Evolutionary conservation across 2,797 vertebrate species (phyloP), one percentile per base, ranked within the genome.

Genomic region (Pteropus rufus): DNA sequence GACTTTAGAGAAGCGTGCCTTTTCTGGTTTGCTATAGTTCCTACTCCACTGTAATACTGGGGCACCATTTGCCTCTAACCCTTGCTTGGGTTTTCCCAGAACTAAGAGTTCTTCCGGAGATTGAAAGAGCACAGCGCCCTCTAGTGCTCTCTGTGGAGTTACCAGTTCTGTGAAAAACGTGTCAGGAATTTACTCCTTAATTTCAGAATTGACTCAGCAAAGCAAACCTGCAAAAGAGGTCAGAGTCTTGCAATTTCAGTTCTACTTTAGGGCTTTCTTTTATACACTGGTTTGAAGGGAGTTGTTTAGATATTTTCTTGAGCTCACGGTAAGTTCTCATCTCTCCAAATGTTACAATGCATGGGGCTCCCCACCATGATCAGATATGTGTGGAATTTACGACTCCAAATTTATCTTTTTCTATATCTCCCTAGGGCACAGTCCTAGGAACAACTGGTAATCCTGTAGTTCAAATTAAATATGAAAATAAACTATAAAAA

Each of bases 91-190:
- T 15, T 77, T 39, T 39, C 34, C 41, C 4, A 2, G 19, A 69
- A 41, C n/a, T 19, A 3, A 21, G 58, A 10, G 34, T n/a, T 89
- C 73, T 34, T 77, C 64, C 19, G 15, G 49, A 0, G 19, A 4
- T 9, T 16, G 44, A 75, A 89, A 72, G 89, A 10, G 89, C 56
- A 80, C 46, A 94, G 91, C 64, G 73, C 96, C 89, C 95, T 95
- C 95, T 94, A 39, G 86, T 86, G 93, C 86, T 19, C 2, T 2
- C 10, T 54, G 11, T 75, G 75, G 11, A 34, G 9, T 41, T 60
- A 54, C 23, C 49, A 19, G 34, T 1, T 72, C 23, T 70, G 41
- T 75, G 81, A 18, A 89, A 64, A 80, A 26, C 10, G n/a, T 46
- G 58, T 29, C 5, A 10, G 75, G 69, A 83, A 82, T 75, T 49